Evolutionary conservation across 2,113 vertebrate genomes (phyloP).

Genomic region (Ageneiosus marmoratus): DNA sequence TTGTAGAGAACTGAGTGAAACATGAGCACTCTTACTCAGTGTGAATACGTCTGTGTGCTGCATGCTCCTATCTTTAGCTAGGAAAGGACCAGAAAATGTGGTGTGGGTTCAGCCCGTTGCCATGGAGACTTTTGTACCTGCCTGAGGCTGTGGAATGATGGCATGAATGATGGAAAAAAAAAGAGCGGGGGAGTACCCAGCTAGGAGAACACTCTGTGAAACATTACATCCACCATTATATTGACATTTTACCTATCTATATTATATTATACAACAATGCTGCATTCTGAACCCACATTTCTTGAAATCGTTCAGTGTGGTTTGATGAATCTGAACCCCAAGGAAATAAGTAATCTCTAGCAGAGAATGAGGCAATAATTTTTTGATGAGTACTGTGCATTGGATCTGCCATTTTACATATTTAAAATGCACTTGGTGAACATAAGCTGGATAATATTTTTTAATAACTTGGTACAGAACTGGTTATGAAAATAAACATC

Average conservation of each 20-base stretch:
- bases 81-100: conserved; percentile 55
- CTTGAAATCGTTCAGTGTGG: background rate
- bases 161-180: conserved; percentile 48
- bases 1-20: conserved; percentile 14
- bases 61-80: conserved; percentile 68
- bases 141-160: conserved; percentile 48
- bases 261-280: background rate
- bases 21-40: conserved; percentile 1
- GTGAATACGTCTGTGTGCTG: conserved; percentile 21
- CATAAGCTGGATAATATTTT: background rate
- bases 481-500: background rate
- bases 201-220: background rate
- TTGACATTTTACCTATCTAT: background rate
- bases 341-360: conserved; percentile 15
- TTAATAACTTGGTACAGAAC: conserved; percentile 11
- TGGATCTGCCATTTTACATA: conserved; percentile 17
- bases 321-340: conserved; percentile 10
- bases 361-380: conserved; percentile 9
- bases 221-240: background rate
- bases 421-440: background rate
- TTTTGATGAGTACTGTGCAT: conserved; percentile 26
- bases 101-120: conserved; percentile 64
- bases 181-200: conserved; percentile 37
- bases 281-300: background rate
- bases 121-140: conserved; percentile 66